Conservation (phyloP, 2,797 vertebrate genomes). For the Otolemur crassicaudatus region DNA sequence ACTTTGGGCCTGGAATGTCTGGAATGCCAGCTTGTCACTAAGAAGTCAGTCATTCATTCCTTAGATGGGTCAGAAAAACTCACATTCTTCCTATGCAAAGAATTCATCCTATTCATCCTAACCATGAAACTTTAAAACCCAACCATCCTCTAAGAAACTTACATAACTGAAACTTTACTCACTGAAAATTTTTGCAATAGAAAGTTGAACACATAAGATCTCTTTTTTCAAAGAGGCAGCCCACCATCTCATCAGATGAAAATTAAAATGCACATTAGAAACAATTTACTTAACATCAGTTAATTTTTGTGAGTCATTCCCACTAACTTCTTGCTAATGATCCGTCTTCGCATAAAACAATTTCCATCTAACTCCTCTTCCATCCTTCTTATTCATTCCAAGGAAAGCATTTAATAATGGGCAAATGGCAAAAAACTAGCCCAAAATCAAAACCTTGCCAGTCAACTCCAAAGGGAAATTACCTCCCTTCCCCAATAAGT, state of each 20-base stretch:
- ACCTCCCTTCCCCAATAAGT: slow-evolving; percentile 37
- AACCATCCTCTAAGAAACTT: slow-evolving; percentile 74
- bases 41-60: slow-evolving; percentile 79
- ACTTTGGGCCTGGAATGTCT: slow-evolving; percentile 77
- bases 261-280: slow-evolving; percentile 80
- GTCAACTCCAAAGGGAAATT: slow-evolving; percentile 72
- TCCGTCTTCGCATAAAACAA: slow-evolving; percentile 72
- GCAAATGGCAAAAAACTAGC: slow-evolving; percentile 51
- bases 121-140: slow-evolving; percentile 73
- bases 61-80: slow-evolving; percentile 73
- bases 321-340: slow-evolving; percentile 80
- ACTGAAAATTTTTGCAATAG: slow-evolving; percentile 56
- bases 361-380: slow-evolving; percentile 71
- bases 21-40: slow-evolving; percentile 78
- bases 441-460: slow-evolving; percentile 19
- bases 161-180: slow-evolving; percentile 74
- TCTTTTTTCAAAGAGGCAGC: slow-evolving; percentile 74
- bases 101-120: too few relatives aligned
- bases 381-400: slow-evolving; percentile 68
- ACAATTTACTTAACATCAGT: slow-evolving; percentile 83
- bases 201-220: slow-evolving; percentile 11
- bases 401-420: slow-evolving; percentile 74
- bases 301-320: slow-evolving; percentile 79
- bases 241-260: slow-evolving; percentile 68
- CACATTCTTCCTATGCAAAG: slow-evolving; percentile 60